Conservation (phyloP, 2,888 invertebrate species). For the Biston betularia region DNA sequence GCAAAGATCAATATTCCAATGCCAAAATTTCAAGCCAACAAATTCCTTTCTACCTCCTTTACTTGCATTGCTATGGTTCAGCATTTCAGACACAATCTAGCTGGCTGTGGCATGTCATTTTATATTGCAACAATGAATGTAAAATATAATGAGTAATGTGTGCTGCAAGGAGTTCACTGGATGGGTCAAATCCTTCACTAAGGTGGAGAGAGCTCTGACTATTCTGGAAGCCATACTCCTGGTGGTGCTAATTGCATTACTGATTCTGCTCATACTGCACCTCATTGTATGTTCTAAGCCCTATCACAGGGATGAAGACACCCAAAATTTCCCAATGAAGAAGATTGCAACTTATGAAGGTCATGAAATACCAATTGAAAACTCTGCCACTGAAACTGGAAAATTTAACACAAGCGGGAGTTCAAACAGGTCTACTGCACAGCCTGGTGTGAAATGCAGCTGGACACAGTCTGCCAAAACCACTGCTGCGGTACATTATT, state of each 20-base stretch:
- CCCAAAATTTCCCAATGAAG: background rate
- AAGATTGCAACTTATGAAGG: background rate
- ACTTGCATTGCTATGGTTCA: background rate
- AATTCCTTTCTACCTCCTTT: conserved; percentile 3
- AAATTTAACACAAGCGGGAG: background rate
- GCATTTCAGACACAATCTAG: conserved; percentile 46
- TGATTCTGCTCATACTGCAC: conserved; percentile 69
- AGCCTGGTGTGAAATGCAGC: conserved; percentile 57
- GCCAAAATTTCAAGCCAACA: background rate
- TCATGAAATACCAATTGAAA: background rate
- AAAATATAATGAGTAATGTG: conserved; percentile 66
- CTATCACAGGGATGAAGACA: background rate
- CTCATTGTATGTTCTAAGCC: conserved; percentile 57
- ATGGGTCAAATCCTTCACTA: conserved; percentile 76
- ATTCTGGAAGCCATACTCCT: conserved; percentile 62
- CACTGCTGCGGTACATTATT: conserved; percentile 56
- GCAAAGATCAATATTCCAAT: background rate
- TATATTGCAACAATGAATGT: conserved; percentile 40
- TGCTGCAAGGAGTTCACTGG: conserved; percentile 67
- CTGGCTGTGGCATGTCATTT: conserved; percentile 52
- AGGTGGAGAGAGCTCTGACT: conserved; percentile 61
- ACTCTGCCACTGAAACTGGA: background rate
- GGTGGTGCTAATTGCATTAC: conserved; percentile 56
- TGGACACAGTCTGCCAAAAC: conserved; percentile 70
- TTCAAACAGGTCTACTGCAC: background rate